A percentile compares a stretch with the other conserved stretches of the same genome.
Conservation (phyloP, 2,888 invertebrate species). For the Coelogynopora nodosa region DNA sequence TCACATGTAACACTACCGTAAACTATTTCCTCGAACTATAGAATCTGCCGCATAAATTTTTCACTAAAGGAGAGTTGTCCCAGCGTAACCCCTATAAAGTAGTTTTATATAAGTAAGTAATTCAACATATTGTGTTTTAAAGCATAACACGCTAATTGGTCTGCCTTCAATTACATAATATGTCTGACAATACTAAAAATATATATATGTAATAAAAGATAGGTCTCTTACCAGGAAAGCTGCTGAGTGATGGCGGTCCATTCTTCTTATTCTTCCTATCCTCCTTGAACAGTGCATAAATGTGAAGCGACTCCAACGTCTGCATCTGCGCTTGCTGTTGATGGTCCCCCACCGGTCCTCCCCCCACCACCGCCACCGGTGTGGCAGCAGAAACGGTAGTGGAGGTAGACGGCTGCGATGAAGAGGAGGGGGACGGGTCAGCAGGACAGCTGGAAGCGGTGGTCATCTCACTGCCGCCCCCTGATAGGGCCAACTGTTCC, state of each 20-base stretch:
- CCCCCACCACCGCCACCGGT: neutral
- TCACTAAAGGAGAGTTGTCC: too few species aligned
- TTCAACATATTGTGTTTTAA: too few species aligned
- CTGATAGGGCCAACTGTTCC: neutral
- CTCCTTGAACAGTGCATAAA: neutral
- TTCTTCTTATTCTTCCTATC: neutral
- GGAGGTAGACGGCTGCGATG: neutral
- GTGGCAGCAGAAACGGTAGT: neutral
- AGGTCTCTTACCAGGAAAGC: neutral
- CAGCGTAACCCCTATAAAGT: too few species aligned
- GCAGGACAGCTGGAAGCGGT: neutral
- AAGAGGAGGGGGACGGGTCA: neutral
- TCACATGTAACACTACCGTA: too few species aligned
- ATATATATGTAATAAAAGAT: neutral
- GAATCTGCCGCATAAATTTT: too few species aligned
- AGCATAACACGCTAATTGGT: neutral
- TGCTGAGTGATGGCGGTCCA: neutral
- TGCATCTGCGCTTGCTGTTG: slow-evolving; percentile 1
- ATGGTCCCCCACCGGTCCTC: neutral
- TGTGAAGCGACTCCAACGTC: neutral
- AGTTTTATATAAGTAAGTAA: too few species aligned
- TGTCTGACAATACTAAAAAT: neutral
- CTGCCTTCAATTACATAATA: neutral
- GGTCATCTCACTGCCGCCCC: neutral
- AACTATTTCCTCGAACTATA: too few species aligned